Conservation (phyloP, 1,140 invertebrate species). For the Magallana gigas region DNA sequence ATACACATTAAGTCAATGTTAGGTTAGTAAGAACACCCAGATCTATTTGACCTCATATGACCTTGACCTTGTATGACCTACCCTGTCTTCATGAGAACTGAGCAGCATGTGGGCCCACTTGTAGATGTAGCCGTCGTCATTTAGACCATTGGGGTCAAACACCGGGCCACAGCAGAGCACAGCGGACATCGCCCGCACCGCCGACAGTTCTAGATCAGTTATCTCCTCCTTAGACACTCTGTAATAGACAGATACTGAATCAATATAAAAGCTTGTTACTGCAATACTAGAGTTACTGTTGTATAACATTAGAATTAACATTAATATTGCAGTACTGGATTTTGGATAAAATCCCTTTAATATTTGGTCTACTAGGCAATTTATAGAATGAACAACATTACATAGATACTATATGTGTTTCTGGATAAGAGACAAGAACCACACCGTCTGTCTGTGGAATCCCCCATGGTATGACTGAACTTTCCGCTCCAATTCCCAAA, state of each 20-base stretch:
- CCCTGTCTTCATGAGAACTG: conserved; percentile 86
- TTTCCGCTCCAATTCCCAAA: conserved; percentile 96
- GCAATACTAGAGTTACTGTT: no score
- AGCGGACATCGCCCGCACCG: conserved; percentile 92
- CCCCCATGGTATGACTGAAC: conserved; percentile 84
- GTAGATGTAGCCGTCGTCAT: conserved; percentile 94
- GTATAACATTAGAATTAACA: no score
- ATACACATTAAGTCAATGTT: no score
- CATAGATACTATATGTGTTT: no score
- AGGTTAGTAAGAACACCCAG: no score
- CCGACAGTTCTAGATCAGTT: conserved; percentile 84
- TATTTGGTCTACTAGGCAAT: no score
- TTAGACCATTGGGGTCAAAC: conserved; percentile 91
- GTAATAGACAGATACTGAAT: background rate
- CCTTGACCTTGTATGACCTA: conserved; percentile 44
- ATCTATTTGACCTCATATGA: no score
- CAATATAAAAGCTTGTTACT: no score
- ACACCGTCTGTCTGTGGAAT: conserved; percentile 75
- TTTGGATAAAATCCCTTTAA: no score
- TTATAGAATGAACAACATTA: no score
- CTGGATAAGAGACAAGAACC: no score
- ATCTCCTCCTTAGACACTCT: conserved; percentile 76
- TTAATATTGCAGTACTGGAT: no score
- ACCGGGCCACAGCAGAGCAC: conserved; percentile 96
- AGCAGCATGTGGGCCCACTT: conserved; percentile 95